Evolutionary conservation across 2,888 invertebrate genomes (phyloP), one percentile per base, ranked within the genome.

Genomic region (Auanema freiburgensis): DNA sequence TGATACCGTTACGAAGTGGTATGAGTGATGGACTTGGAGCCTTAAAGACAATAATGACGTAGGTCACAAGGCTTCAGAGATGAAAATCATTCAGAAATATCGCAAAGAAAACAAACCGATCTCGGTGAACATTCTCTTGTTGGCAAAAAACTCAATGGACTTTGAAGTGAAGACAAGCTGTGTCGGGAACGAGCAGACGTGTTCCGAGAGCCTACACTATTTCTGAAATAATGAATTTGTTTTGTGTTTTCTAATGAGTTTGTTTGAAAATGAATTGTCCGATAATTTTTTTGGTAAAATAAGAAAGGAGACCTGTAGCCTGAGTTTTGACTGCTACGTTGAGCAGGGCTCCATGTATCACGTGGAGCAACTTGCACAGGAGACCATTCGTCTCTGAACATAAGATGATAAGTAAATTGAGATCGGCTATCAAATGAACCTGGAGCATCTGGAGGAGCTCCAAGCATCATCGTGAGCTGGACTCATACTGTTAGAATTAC

Each of bases 151-250:
- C 70, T 68, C 41, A 67, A 69, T 1, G 72, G 72, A 23, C 70
- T 70, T 57, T 67, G 67, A 44, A 65, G 59, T 21, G 72, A 72
- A n/a, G 67, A 68, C n/a, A 65, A 65, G 62, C 72, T 72, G 46
- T 70, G 53, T 53, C 70, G 57, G 21, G 72, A 72, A 41, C 72
- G 63, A 25, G 70, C 68, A 12, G 72, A 72, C 16, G 69, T 70
- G 59, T 72, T 68, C 16, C 70, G 68, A 3, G 72, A 72, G 33
- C 56, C 65, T 16, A 69, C 69, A 43, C 72, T 72, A 54, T 68
- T 68, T 67, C 72, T 69, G 60, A 42, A 72, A 59, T 24, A 46
- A 43, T 8, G 23, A 52, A 52, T 52, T n/a, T 46, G 16, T 16
- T 46, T 46, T 21, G 21, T 46, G 46, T 21, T 24, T 24, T 6